Base-by-base conservation (phyloP, 92 coral and sea anemone species). In the Muricea muricata region DNA sequence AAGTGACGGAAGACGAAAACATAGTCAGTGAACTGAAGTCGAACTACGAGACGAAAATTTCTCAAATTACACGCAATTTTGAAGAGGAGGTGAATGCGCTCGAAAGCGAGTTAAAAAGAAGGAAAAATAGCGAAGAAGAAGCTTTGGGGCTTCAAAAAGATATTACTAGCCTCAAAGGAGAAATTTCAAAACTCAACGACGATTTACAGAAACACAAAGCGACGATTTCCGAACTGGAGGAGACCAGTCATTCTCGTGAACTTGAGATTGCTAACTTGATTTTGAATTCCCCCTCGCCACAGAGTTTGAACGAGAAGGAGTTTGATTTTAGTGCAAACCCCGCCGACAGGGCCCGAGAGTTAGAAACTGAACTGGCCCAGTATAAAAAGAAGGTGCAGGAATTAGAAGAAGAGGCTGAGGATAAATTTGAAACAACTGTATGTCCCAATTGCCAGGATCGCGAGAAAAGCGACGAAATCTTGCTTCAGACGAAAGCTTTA, bases 211-310 rank as follows among this genome's bases (percentile, higher is more conserved):
- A 65, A n/a, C 72, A 65, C 35, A 65, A 29, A 29, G 72, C 25
- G 72, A 65, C 72, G 6, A 34, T 65, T 65, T 65, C 57, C 20
- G 97, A 91, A 47, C 91, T 91, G n/a, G 86, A 95, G 75, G 84
- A 80, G 23, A 71, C 87, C 15, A 90, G 84, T 65, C 52, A 56
- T 24, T 61, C 74, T 24, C 90, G 90, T 56, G 89, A 78, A 28
- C 91, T 90, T 69, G 98, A 95, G 70, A 91, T 95, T 29, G 88
- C 89, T 15, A 87, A 68, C 35, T 87, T 93, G 21, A 81, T 86
- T 11, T 33, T 47, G 12, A 35, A 75, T 24, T 75, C 80, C 6
- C 79, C 79, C 20, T 20, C 32, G 12, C 42, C 80, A 26, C 29
- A 33, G 3, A 58, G 23, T 34, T 56, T 46, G 23, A 17, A 18